These are phyloP conservation scores for Callyntrura sp. DNA, from an alignment of 2,888 invertebrate species.

Conservation along the genomic window DNA sequence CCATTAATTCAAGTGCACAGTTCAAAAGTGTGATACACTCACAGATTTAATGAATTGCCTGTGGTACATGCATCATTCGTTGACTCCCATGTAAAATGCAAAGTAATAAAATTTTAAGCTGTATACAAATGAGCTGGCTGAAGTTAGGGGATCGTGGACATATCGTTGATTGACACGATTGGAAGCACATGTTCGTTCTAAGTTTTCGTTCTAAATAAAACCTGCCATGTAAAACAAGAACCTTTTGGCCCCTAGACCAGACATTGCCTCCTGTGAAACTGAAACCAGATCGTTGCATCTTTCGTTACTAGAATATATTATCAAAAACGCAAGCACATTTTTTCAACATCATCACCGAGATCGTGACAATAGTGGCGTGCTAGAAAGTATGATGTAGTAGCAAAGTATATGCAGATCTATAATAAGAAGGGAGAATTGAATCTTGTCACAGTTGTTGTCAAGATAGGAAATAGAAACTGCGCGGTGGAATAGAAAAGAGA, in stretches of 20 bases:
- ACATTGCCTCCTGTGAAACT: constrained; percentile 26
- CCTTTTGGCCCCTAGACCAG: not conserved
- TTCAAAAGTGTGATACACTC: constrained; percentile 60
- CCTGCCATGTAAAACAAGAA: not conserved
- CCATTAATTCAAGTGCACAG: constrained; percentile 62
- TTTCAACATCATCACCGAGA: too few relatives aligned
- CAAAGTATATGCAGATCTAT: too few relatives aligned
- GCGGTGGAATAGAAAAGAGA: constrained; percentile 5
- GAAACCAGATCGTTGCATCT: constrained; percentile 58
- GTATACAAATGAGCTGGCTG: constrained; percentile 1
- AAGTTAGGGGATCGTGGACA: constrained; percentile 15
- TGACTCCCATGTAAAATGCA: constrained; percentile 1
- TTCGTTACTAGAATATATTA: constrained; percentile 9
- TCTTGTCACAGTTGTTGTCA: not conserved
- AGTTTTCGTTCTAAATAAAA: constrained; percentile 17
- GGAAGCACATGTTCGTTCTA: constrained; percentile 53
- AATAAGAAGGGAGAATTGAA: too few relatives aligned
- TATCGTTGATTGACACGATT: constrained; percentile 43
- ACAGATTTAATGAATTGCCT: constrained; percentile 66
- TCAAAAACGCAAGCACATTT: constrained; percentile 12
- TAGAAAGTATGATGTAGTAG: not conserved
- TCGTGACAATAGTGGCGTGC: not conserved
- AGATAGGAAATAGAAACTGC: not conserved
- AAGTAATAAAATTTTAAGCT: too few relatives aligned
- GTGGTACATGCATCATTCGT: constrained; percentile 36